Percentiles rank a stretch among this genome's conserved stretches.
phyloP scores from a whole-genome alignment of 2,888 invertebrate genomes.

The Alcis repandata region DNA sequence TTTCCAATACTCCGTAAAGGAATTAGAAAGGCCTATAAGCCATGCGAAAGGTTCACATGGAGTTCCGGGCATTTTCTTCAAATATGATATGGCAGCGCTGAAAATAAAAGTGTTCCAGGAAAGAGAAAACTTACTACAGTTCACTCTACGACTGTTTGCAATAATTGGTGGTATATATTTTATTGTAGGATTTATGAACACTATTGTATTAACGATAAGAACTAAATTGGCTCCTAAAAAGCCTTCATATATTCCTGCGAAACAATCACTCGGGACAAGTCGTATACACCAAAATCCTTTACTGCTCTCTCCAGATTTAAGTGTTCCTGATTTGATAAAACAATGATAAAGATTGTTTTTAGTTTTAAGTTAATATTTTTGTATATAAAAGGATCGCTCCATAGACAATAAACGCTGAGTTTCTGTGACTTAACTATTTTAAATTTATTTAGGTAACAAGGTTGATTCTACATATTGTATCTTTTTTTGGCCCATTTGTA shows the following conservation, averaged over 20 bases:
- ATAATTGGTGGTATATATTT: slow-evolving; percentile 97
- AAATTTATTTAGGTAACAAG: too few species aligned
- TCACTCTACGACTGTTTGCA: slow-evolving; percentile 95
- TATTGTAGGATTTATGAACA: slow-evolving; percentile 88
- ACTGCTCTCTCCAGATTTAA: slow-evolving; percentile 67
- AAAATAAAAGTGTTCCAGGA: slow-evolving; percentile 94
- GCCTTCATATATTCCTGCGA: slow-evolving; percentile 48
- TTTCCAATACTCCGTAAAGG: slow-evolving; percentile 98
- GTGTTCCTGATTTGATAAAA: slow-evolving; percentile 73
- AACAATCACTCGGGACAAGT: slow-evolving; percentile 52
- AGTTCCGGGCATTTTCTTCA: slow-evolving; percentile 97
- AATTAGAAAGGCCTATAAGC: slow-evolving; percentile 92
- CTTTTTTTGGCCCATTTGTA: too few species aligned
- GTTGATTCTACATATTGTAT: too few species aligned
- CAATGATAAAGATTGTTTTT: slow-evolving; percentile 63
- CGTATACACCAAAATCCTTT: slow-evolving; percentile 63
- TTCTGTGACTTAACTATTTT: too few species aligned
- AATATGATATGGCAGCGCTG: slow-evolving; percentile 97
- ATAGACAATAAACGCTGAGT: too few species aligned
- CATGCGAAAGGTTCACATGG: slow-evolving; percentile 93
- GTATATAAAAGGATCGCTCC: slow-evolving; percentile 25
- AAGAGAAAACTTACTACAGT: slow-evolving; percentile 91
- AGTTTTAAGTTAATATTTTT: slow-evolving; percentile 27
- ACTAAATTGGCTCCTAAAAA: slow-evolving; percentile 56
- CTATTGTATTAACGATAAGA: slow-evolving; percentile 67